Percentiles rank a stretch among this genome's conserved stretches.
Evolutionary conservation across 2,113 vertebrate genomes (phyloP).

Genomic region (Sterna hirundo): DNA sequence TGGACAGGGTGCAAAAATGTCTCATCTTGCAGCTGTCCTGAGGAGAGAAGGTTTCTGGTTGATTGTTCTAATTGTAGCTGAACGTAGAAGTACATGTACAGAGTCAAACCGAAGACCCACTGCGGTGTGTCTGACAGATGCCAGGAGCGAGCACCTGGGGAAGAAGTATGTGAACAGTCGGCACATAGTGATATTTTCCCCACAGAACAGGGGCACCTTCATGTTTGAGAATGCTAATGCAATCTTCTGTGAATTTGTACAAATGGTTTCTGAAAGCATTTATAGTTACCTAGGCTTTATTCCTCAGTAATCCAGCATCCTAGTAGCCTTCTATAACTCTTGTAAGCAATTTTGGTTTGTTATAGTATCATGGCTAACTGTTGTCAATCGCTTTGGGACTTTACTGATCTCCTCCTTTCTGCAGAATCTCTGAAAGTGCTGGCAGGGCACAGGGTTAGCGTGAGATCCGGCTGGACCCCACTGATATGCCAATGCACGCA

Average conservation of each 20-base stretch:
- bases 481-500: not conserved
- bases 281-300: not conserved
- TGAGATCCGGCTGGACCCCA: not conserved
- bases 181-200: not conserved
- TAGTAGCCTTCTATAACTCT: not conserved
- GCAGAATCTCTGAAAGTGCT: not conserved
- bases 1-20: not conserved
- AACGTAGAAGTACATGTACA: accelerated
- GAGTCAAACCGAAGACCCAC: not conserved
- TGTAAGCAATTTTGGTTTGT: not conserved
- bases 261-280: not conserved
- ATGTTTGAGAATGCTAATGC: not conserved
- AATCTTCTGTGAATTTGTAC: not conserved
- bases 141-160: accelerated
- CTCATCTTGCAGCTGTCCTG: not conserved
- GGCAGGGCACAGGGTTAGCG: not conserved
- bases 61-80: not conserved
- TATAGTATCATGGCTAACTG: not conserved
- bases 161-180: not conserved
- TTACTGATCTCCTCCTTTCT: not conserved
- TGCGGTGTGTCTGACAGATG: accelerated
- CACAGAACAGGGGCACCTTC: not conserved
- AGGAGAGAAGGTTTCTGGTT: not conserved
- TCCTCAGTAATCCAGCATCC: not conserved
- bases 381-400: not conserved